Conservation (phyloP, 2,888 invertebrate species). For the Philereme vetulata region DNA sequence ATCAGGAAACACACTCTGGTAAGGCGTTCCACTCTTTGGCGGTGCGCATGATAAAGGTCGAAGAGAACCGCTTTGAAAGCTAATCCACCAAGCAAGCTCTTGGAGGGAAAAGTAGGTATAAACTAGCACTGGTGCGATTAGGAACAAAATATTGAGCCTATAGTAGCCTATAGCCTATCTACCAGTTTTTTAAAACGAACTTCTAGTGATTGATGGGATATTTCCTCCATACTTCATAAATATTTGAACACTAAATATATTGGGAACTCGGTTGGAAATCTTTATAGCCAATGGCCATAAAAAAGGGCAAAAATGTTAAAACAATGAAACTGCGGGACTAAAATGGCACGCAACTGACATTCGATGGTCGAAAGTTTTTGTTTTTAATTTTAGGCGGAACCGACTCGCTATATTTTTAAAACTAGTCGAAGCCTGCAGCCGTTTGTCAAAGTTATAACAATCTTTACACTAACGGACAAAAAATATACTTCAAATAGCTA, state of each 20-base stretch:
- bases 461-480: slow-evolving; percentile 1
- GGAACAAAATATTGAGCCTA: too few species aligned
- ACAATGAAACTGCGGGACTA: slow-evolving; percentile 19
- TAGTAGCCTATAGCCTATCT: too few species aligned
- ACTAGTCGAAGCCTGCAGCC: slow-evolving; percentile 2
- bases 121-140: too few species aligned
- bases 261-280: not conserved
- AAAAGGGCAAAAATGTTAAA: slow-evolving; percentile 12
- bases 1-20: too few species aligned
- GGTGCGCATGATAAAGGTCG: too few species aligned
- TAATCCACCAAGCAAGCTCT: too few species aligned
- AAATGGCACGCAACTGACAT: slow-evolving; percentile 19
- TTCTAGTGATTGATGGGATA: not conserved
- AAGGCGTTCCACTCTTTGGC: too few species aligned
- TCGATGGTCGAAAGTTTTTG: slow-evolving; percentile 8
- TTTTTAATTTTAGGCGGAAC: slow-evolving; percentile 15
- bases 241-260: not conserved
- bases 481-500: not conserved
- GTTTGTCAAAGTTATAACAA: slow-evolving; percentile 11
- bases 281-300: slow-evolving; percentile 13
- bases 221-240: not conserved
- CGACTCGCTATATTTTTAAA: slow-evolving; percentile 14
- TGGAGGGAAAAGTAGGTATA: too few species aligned
- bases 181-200: too few species aligned
- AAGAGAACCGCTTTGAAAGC: too few species aligned